These are phyloP conservation scores for Onychomys leucogaster DNA, from an alignment of 2,797 vertebrate genomes.

Conservation along the genomic window DNA sequence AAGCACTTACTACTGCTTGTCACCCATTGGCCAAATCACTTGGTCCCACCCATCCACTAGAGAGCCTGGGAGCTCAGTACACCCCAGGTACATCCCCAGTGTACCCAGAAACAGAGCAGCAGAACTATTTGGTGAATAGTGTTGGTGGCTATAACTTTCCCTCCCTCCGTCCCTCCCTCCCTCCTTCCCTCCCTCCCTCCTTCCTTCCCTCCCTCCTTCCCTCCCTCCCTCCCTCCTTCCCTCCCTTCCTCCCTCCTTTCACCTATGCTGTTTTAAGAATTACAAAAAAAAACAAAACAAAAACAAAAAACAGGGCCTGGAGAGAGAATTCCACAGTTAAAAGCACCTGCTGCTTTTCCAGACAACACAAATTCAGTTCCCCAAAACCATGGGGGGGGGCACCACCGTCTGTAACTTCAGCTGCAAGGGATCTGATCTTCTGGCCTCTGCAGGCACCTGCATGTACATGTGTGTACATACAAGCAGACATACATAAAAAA, in stretches of 20 bases:
- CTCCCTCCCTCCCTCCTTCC: background rate
- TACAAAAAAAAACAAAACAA: background rate
- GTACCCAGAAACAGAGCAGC: background rate
- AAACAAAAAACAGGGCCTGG: background rate
- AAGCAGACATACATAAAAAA: background rate
- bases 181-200: background rate
- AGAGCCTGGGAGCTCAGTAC: background rate
- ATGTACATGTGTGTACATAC: background rate
- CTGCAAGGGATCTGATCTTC: background rate
- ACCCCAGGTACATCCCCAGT: background rate
- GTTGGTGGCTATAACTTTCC: background rate
- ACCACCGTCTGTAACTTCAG: background rate
- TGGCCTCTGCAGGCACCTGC: background rate
- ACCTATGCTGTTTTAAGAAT: background rate
- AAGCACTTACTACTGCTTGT: background rate
- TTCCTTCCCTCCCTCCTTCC: background rate
- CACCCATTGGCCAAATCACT: background rate
- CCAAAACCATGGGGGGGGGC: background rate
- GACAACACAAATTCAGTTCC: background rate
- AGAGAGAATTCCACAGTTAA: background rate
- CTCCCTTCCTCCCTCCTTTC: background rate
- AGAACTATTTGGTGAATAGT: conserved; percentile 19
- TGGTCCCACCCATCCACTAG: background rate
- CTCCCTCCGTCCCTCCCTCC: background rate
- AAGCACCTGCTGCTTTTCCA: background rate